Percentiles rank a stretch among this genome's conserved stretches.
Conservation (phyloP, 1,140 invertebrate genomes). For the Drosophila lini region DNA sequence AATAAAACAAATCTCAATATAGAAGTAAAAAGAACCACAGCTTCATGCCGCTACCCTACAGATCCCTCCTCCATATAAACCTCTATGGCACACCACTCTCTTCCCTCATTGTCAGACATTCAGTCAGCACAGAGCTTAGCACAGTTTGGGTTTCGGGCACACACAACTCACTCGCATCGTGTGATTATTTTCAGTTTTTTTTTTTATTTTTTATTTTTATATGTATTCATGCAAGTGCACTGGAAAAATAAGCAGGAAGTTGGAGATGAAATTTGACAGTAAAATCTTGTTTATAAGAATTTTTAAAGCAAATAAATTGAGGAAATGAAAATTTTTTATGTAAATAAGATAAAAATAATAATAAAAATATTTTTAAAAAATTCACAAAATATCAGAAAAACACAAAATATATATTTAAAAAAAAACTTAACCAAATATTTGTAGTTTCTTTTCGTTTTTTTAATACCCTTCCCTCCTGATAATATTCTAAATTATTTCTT, state of each 20-base stretch:
- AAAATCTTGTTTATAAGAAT: not conserved
- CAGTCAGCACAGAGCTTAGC: constrained; percentile 47
- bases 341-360: not conserved
- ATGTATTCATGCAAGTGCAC: constrained; percentile 22
- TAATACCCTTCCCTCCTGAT: too few relatives aligned
- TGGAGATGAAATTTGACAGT: not conserved
- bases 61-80: constrained; percentile 11
- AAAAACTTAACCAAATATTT: too few relatives aligned
- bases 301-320: not conserved
- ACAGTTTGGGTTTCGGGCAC: constrained; percentile 56
- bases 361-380: too few relatives aligned
- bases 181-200: constrained; percentile 72
- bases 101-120: constrained; percentile 19
- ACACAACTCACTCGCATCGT: constrained; percentile 60
- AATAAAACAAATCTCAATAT: constrained; percentile 41
- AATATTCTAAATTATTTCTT: too few relatives aligned
- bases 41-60: constrained; percentile 15
- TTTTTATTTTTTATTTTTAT: constrained; percentile 48
- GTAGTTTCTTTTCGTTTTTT: too few relatives aligned
- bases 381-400: too few relatives aligned
- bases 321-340: not conserved
- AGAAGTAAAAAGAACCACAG: constrained; percentile 18
- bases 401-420: not conserved
- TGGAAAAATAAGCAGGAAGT: not conserved
- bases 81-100: constrained; percentile 7